Percentiles rank a stretch among this genome's conserved stretches.
Conservation (phyloP, 2,888 invertebrate genomes). For the Agrilus mali region DNA sequence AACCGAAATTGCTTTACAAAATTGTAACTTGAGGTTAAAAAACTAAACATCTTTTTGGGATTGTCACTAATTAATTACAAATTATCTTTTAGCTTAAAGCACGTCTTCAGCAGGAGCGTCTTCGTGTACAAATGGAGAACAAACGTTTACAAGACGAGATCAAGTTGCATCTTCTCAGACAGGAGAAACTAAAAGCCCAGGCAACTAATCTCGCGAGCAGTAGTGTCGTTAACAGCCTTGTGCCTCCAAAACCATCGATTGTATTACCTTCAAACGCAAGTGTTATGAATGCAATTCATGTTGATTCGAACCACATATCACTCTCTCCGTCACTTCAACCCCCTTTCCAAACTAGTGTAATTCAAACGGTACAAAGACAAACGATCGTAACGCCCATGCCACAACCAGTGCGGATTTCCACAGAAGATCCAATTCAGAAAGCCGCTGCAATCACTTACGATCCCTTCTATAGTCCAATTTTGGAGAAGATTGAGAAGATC, state of each 20-base stretch:
- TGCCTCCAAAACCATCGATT: too few relatives aligned
- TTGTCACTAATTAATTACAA: too few relatives aligned
- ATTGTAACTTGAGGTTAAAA: too few relatives aligned
- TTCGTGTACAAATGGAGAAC: constrained; percentile 30
- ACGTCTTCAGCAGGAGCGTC: constrained; percentile 30
- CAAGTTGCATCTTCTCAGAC: constrained; percentile 27
- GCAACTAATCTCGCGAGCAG: constrained; percentile 8
- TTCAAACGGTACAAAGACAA: too few relatives aligned
- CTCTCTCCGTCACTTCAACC: too few relatives aligned
- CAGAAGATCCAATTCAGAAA: constrained; percentile 29
- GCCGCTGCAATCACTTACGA: constrained; percentile 34
- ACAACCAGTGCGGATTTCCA: constrained; percentile 33
- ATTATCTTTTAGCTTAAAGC: constrained; percentile 31
- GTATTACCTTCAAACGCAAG: too few relatives aligned
- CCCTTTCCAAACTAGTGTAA: too few relatives aligned
- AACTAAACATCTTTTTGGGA: too few relatives aligned
- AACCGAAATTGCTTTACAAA: too few relatives aligned
- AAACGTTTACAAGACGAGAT: constrained; percentile 30
- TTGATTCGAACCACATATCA: too few relatives aligned
- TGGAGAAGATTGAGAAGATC: constrained; percentile 66
- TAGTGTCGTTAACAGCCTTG: neutral
- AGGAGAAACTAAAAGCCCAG: constrained; percentile 31
- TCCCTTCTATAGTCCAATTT: constrained; percentile 64
- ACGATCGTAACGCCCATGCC: too few relatives aligned
- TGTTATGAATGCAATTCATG: too few relatives aligned